Conservation (phyloP, 2,888 invertebrate genomes). For the Heliconius hortense region DNA sequence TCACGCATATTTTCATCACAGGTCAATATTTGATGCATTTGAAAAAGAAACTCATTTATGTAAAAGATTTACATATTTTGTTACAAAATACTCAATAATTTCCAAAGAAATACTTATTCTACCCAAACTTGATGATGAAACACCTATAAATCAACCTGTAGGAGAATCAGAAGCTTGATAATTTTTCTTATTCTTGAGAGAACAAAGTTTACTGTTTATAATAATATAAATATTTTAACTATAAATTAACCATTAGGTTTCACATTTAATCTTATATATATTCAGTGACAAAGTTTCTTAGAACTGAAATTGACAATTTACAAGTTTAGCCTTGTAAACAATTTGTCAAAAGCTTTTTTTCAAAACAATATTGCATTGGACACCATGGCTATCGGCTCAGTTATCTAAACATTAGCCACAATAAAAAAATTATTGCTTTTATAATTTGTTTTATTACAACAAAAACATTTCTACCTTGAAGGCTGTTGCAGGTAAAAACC, state of each 20-base stretch:
- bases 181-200: not conserved
- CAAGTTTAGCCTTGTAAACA: not conserved
- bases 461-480: not conserved
- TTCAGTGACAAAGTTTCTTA: slow-evolving; percentile 5
- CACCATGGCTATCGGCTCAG: not conserved
- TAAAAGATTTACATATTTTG: slow-evolving; percentile 97
- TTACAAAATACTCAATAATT: slow-evolving; percentile 99
- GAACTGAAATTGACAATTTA: slow-evolving; percentile 9
- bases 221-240: not conserved
- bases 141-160: slow-evolving; percentile 78
- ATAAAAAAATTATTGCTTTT: not conserved
- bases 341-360: not conserved
- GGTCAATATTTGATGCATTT: slow-evolving; percentile 97
- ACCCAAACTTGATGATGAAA: slow-evolving; percentile 94
- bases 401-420: not conserved
- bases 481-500: not conserved
- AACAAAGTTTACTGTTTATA: not conserved
- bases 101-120: slow-evolving; percentile 99
- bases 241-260: slow-evolving; percentile 15
- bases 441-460: not conserved
- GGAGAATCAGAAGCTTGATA: slow-evolving; percentile 78
- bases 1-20: slow-evolving; percentile 99
- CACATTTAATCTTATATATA: slow-evolving; percentile 7
- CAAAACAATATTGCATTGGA: not conserved
- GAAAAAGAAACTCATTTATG: slow-evolving; percentile 98